phyloP scores from a whole-genome alignment of 2,888 invertebrate species.

The Automeris io region DNA sequence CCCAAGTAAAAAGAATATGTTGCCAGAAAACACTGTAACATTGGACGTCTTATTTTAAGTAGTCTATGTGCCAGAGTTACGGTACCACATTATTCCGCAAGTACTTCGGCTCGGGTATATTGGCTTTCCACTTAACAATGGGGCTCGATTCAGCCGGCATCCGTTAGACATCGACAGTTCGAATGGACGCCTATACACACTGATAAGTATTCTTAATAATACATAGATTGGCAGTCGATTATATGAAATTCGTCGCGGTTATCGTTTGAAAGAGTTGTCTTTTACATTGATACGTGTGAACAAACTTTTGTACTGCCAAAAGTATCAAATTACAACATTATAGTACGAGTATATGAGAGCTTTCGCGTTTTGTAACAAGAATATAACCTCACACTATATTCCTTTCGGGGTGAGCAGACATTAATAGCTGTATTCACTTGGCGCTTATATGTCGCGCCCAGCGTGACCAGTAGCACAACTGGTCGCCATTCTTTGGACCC shows the following conservation, averaged over 20 bases:
- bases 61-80: neutral
- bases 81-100: slow-evolving; percentile 2
- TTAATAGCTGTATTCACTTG: no score
- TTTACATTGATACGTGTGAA: neutral
- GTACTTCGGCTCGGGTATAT: slow-evolving; percentile 10
- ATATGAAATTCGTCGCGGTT: slow-evolving; percentile 4
- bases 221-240: slow-evolving; percentile 10
- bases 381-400: no score
- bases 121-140: slow-evolving; percentile 12
- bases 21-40: no score
- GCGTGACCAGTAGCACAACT: no score
- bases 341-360: no score
- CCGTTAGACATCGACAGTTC: slow-evolving; percentile 10
- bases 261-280: slow-evolving; percentile 1
- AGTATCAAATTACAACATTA: no score
- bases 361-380: no score
- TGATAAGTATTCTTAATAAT: slow-evolving; percentile 12
- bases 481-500: no score
- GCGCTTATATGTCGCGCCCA: no score
- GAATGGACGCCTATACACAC: slow-evolving; percentile 2
- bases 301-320: neutral
- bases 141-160: slow-evolving; percentile 9
- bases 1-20: no score
- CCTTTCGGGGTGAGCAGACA: no score
- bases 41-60: neutral